Conservation (phyloP, 2,113 vertebrate species). For the Phalacrocorax carbo region DNA sequence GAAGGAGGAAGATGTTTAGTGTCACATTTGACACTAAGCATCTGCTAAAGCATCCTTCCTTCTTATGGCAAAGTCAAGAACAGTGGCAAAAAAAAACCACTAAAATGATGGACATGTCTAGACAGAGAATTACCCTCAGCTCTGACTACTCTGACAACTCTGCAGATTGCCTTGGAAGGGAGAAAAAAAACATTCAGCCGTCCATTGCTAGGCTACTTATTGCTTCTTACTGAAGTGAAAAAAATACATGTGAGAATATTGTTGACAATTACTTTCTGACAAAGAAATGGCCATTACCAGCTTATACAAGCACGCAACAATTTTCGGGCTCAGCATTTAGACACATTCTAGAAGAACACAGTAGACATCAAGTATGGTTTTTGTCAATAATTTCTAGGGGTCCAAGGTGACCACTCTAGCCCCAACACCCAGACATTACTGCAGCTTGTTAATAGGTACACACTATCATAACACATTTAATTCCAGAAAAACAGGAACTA, state of each 20-base stretch:
- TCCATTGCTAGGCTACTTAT: not conserved
- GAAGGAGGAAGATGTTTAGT: too few relatives aligned
- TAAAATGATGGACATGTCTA: slow-evolving; percentile 17
- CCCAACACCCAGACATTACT: not conserved
- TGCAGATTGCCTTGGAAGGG: slow-evolving; percentile 7
- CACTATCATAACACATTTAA: not conserved
- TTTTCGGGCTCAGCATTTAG: not conserved
- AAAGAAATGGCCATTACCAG: not conserved
- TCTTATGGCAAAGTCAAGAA: slow-evolving; percentile 34
- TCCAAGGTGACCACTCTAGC: not conserved
- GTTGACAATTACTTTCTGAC: not conserved
- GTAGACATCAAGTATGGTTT: not conserved
- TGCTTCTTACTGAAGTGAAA: not conserved
- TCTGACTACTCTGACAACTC: slow-evolving; percentile 4
- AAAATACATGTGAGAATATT: not conserved
- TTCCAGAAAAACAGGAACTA: not conserved
- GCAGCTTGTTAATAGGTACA: not conserved
- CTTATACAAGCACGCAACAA: not conserved
- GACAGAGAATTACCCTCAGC: slow-evolving; percentile 29
- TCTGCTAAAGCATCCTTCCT: not conserved
- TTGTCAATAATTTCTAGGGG: not conserved
- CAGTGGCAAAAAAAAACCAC: not conserved
- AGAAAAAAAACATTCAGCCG: not conserved
- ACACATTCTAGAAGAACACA: not conserved
- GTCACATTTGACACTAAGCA: not conserved